Conservation (phyloP, 1,140 invertebrate genomes). For the Mycetomoellerius zeteki region DNA sequence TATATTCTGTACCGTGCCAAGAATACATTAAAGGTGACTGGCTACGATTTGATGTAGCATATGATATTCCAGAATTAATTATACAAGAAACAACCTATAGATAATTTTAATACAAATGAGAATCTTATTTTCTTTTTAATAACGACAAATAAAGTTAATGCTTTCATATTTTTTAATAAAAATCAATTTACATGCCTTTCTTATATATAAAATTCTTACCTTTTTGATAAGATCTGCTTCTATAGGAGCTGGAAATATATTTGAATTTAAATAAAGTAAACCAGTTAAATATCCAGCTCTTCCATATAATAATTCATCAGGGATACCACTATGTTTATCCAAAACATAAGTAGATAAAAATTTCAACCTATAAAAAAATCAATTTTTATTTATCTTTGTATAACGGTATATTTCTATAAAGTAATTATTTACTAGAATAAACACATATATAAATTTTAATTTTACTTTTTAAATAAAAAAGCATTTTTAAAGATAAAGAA, state of each 20-base stretch:
- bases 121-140: constrained; percentile 31
- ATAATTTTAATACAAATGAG: constrained; percentile 24
- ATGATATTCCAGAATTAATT: constrained; percentile 89
- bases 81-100: constrained; percentile 89
- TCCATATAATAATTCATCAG: constrained; percentile 95
- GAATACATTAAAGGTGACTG: constrained; percentile 92
- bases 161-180: constrained; percentile 1
- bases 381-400: constrained; percentile 17
- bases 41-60: constrained; percentile 85
- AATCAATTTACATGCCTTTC: neutral
- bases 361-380: constrained; percentile 85
- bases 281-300: constrained; percentile 94
- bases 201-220: constrained; percentile 64
- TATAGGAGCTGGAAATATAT: constrained; percentile 86
- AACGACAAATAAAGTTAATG: neutral
- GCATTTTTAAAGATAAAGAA: neutral
- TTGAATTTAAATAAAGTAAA: constrained; percentile 90
- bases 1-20: constrained; percentile 96
- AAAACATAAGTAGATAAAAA: constrained; percentile 86
- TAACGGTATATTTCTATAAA: neutral
- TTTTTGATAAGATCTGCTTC: constrained; percentile 86
- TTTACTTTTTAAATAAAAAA: constrained; percentile 6
- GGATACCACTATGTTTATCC: constrained; percentile 86
- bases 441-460: neutral
- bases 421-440: neutral